Evolutionary conservation across 64 coral and sea anemone species (phyloP).

Genomic region (Platygyra sinensis): DNA sequence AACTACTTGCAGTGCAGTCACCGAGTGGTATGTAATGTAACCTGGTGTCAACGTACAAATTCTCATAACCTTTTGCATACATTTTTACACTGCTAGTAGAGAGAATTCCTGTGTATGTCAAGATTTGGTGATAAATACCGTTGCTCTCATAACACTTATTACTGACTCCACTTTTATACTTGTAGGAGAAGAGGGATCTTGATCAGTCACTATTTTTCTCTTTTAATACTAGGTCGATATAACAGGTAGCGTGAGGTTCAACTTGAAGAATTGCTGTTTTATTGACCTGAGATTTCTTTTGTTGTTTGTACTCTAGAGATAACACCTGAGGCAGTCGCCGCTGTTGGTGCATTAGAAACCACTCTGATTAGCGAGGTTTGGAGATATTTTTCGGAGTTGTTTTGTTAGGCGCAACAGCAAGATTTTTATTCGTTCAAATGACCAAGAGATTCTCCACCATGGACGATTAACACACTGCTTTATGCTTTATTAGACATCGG

Average conservation of each 20-base stretch:
- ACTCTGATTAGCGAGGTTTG: background rate
- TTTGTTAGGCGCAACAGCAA: background rate
- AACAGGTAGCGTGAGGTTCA: background rate
- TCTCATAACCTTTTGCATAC: background rate
- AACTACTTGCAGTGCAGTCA: slow-evolving; percentile 23
- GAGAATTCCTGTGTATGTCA: background rate
- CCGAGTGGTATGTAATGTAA: slow-evolving; percentile 5
- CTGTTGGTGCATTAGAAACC: background rate
- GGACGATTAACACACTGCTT: too few species aligned
- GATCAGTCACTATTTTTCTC: background rate
- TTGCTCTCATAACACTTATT: background rate
- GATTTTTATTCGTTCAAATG: too few species aligned
- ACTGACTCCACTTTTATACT: background rate
- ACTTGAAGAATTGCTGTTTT: background rate
- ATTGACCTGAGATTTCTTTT: background rate
- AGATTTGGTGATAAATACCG: background rate
- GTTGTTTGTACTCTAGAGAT: background rate
- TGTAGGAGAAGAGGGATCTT: background rate
- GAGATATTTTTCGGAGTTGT: background rate
- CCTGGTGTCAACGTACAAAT: background rate
- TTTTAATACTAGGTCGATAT: too few species aligned
- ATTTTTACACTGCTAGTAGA: background rate
- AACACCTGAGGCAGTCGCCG: background rate
- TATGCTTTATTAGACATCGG: too few species aligned
- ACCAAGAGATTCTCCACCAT: too few species aligned